A percentile compares a stretch with the other conserved stretches of the same genome.
These are phyloP conservation scores for Garra rufa DNA, from an alignment of 2,113 vertebrate genomes.

Conservation along the genomic window DNA sequence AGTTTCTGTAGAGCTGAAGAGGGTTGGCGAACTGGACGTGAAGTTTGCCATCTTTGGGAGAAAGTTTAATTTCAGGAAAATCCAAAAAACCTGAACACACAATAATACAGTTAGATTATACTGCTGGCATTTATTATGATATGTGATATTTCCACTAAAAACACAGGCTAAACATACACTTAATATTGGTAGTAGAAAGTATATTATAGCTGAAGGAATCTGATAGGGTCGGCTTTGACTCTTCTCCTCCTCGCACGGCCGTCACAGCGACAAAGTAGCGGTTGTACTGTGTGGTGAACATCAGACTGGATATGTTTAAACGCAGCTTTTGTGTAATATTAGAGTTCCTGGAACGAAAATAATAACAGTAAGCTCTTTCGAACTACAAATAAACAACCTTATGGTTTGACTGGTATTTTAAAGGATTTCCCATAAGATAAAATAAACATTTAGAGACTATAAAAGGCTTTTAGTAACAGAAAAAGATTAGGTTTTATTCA, in stretches of 20 bases:
- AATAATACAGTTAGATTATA: slow-evolving; percentile 28
- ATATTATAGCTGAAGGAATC: not conserved
- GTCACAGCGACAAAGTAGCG: slow-evolving; percentile 6
- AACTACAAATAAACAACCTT: not conserved
- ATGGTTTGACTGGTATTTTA: not conserved
- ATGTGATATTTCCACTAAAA: fast-evolving
- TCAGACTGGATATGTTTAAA: slow-evolving; percentile 58
- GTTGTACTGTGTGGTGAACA: not conserved
- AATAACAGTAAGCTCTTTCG: not conserved
- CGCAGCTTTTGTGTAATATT: not conserved
- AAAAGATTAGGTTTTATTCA: not conserved
- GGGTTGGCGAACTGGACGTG: slow-evolving; percentile 66
- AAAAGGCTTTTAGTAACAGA: not conserved
- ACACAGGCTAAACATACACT: slow-evolving; percentile 49
- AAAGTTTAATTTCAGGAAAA: slow-evolving; percentile 64
- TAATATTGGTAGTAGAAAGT: fast-evolving
- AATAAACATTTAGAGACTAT: not conserved
- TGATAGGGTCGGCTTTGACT: fast-evolving
- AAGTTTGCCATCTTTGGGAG: fast-evolving
- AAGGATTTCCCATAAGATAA: not conserved
- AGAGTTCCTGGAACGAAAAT: not conserved
- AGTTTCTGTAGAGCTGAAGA: slow-evolving; percentile 52
- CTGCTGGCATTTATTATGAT: not conserved
- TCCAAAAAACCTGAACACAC: slow-evolving; percentile 62
- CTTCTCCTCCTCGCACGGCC: slow-evolving; percentile 5